Evolutionary conservation across 2,113 vertebrate species (phyloP).

Genomic region (Agapornis roseicollis): DNA sequence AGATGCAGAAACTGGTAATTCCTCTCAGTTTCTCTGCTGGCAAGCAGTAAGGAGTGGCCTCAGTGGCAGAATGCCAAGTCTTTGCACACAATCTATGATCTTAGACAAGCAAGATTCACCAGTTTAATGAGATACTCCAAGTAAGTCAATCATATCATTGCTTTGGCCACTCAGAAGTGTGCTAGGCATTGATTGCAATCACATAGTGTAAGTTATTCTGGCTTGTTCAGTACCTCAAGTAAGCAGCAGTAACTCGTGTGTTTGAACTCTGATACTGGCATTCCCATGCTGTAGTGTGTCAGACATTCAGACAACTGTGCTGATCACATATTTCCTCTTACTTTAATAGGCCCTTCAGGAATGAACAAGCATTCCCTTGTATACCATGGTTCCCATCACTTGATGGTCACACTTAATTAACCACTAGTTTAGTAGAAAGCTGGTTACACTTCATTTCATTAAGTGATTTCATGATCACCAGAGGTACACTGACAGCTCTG

Average conservation of each 20-base stretch:
- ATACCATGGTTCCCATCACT: constrained; percentile 47
- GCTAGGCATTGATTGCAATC: neutral
- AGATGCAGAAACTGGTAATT: neutral
- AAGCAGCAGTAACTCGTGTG: neutral
- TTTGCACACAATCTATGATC: neutral
- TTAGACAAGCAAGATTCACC: neutral
- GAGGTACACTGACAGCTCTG: constrained; percentile 59
- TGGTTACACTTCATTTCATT: constrained; percentile 68
- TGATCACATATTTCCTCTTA: constrained; percentile 52
- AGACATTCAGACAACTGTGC: constrained; percentile 52
- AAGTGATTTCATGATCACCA: constrained; percentile 62
- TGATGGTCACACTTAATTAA: constrained; percentile 68
- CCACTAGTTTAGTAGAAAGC: constrained; percentile 25
- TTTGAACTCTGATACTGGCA: constrained; percentile 15
- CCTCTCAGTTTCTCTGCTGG: neutral
- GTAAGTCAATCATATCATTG: neutral
- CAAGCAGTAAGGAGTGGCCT: neutral
- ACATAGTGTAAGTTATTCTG: constrained; percentile 7
- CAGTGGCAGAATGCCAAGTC: neutral
- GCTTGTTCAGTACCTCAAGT: neutral
- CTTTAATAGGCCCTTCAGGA: constrained; percentile 62
- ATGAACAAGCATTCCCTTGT: constrained; percentile 66
- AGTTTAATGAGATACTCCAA: neutral
- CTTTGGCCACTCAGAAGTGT: neutral
- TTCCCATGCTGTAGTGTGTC: neutral